A percentile compares a stretch with the other conserved stretches of the same genome.
These are phyloP conservation scores for Drosophila hydei DNA, from an alignment of 1,140 invertebrate species.

Conservation along the genomic window DNA sequence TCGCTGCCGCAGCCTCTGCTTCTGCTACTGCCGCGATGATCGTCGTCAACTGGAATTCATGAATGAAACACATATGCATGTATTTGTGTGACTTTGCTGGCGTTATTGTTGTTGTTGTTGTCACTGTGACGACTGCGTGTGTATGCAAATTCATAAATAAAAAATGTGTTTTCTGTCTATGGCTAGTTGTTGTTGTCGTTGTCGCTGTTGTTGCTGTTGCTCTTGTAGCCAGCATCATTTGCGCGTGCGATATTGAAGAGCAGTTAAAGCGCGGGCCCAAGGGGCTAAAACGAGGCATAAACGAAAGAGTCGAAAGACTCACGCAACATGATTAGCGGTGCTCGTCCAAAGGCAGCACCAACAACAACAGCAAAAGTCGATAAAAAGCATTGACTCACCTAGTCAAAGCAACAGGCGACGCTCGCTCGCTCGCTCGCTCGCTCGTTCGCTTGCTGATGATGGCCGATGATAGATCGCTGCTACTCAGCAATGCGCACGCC, in stretches of 20 bases:
- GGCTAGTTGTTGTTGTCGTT: constrained; percentile 20
- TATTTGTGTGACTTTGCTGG: constrained; percentile 20
- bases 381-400: constrained; percentile 70
- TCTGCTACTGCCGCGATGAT: constrained; percentile 23
- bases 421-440: neutral
- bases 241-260: constrained; percentile 48
- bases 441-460: constrained; percentile 17
- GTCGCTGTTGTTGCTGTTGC: constrained; percentile 23
- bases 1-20: constrained; percentile 1
- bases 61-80: constrained; percentile 77
- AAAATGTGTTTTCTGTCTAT: constrained; percentile 56
- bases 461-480: constrained; percentile 45
- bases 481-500: constrained; percentile 11
- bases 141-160: constrained; percentile 78
- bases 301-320: constrained; percentile 4
- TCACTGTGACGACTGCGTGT: constrained; percentile 57
- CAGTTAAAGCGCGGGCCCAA: constrained; percentile 21
- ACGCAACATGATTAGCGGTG: constrained; percentile 37
- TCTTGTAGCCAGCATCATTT: constrained; percentile 39
- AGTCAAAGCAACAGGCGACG: constrained; percentile 30
- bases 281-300: constrained; percentile 12
- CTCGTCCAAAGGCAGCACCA: constrained; percentile 10
- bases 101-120: constrained; percentile 15
- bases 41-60: constrained; percentile 75
- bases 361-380: constrained; percentile 12